Evolutionary conservation across 2,797 vertebrate genomes (phyloP).

Genomic region (Fundulus diaphanus): DNA sequence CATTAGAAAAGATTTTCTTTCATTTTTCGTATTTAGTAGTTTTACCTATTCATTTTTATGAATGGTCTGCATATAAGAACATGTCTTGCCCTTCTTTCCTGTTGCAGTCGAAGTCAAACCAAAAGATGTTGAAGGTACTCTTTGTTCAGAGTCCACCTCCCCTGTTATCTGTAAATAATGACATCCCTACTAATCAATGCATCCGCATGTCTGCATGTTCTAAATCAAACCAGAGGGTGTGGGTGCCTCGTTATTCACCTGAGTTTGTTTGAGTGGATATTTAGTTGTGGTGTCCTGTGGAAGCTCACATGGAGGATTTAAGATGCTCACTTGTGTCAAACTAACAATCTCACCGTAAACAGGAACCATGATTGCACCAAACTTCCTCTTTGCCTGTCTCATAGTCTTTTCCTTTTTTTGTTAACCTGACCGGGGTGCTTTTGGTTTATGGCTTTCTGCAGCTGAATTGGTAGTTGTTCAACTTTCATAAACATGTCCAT

Average conservation of each 20-base stretch:
- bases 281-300: slow-evolving; percentile 19
- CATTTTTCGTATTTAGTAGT: too few relatives aligned
- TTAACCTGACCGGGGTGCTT: background rate
- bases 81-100: slow-evolving; percentile 78
- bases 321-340: slow-evolving; percentile 42
- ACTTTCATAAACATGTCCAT: background rate
- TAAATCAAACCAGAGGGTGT: slow-evolving; percentile 56
- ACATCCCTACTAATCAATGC: slow-evolving; percentile 76
- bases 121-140: slow-evolving; percentile 88
- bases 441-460: slow-evolving; percentile 13
- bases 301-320: slow-evolving; percentile 31
- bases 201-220: slow-evolving; percentile 83
- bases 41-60: slow-evolving; percentile 22
- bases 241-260: slow-evolving; percentile 30
- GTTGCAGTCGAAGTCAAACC: slow-evolving; percentile 85
- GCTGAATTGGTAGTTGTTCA: background rate
- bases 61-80: slow-evolving; percentile 61
- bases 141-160: slow-evolving; percentile 47
- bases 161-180: slow-evolving; percentile 58
- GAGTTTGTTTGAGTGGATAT: slow-evolving; percentile 29
- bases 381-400: slow-evolving; percentile 39
- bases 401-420: slow-evolving; percentile 13
- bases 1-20: slow-evolving; percentile 5
- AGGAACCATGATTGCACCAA: slow-evolving; percentile 57
- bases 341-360: slow-evolving; percentile 56